Evolutionary conservation across 2,113 vertebrate species (phyloP), one percentile per base, ranked within the genome.

Genomic region (Ophiodon elongatus): DNA sequence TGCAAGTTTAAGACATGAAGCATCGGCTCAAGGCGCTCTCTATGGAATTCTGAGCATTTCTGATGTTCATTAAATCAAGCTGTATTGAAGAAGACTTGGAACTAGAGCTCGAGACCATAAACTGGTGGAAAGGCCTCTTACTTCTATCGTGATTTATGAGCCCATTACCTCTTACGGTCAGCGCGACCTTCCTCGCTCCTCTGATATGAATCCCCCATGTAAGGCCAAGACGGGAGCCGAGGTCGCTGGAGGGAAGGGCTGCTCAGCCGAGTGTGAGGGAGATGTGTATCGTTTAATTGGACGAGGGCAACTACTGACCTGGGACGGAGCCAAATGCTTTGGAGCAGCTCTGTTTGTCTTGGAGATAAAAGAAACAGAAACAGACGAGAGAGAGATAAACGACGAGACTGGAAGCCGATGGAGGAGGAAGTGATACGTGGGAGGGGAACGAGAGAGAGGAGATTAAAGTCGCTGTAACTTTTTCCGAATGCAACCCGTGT

Each of bases 231-330:
- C 4, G 45, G 82, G 50, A 83, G 86, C 70, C 3, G 19, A 52
- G 73, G 70, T 69, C 73, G 71, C 77, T 4, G 65, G 65, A 75
- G 90, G 88, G 93, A 77, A 69, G 82, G 88, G 79, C 88, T 43
- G 89, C 84, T 86, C 82, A 85, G 83, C 82, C 71, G 19, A 87
- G 87, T 84, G 91, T 84, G 88, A 72, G 76, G 68, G 82, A 92
- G 92, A 91, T 93, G 77, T 76, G 78, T 86, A 90, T 94, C 79
- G 60, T 93, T 89, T 94, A 91, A 91, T 94, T 93, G 80, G 88
- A 91, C 84, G 9, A n/a, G 86, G 90, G 87, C 82, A 87, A 90
- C 93, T 92, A 88, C 88, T 91, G 88, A 90, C 88, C 88, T 92
- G 92, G 87, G 85, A 73, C 73, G 1, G 31, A 68, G 85, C 91